These are phyloP conservation scores for Phortica variegata DNA, from an alignment of 1,140 invertebrate genomes.

Conservation along the genomic window DNA sequence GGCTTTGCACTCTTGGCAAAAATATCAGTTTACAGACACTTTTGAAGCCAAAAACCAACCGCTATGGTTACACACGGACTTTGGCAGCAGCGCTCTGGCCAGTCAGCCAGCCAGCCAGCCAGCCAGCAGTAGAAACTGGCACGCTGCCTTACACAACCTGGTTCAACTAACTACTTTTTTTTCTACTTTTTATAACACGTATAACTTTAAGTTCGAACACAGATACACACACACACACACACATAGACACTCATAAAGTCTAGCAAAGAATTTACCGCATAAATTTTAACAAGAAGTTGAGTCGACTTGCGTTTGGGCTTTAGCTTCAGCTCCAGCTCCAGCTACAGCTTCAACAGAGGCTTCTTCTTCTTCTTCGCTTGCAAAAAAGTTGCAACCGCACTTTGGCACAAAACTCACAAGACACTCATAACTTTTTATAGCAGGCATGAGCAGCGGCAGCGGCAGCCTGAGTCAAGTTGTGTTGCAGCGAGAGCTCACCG, in stretches of 20 bases:
- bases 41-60: conserved; percentile 8
- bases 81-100: too few relatives aligned
- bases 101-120: too few relatives aligned
- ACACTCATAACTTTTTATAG: conserved; percentile 54
- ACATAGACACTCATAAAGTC: too few relatives aligned
- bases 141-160: too few relatives aligned
- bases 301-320: too few relatives aligned
- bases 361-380: conserved; percentile 13
- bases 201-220: conserved; percentile 54
- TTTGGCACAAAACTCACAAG: conserved; percentile 53
- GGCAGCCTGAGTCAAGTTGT: too few relatives aligned
- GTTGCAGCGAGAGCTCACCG: too few relatives aligned
- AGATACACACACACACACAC: too few relatives aligned
- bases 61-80: background rate
- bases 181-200: conserved; percentile 39
- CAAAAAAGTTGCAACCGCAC: conserved; percentile 45
- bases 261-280: conserved; percentile 54
- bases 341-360: conserved; percentile 5
- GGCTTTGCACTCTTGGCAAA: background rate
- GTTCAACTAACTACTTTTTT: too few relatives aligned
- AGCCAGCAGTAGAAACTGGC: background rate
- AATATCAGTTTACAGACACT: conserved; percentile 3
- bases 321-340: conserved; percentile 31
- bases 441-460: too few relatives aligned
- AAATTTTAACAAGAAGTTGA: conserved; percentile 47